Evolutionary conservation across 2,888 invertebrate species (phyloP).

Genomic region (Meteorus cinctellus): DNA sequence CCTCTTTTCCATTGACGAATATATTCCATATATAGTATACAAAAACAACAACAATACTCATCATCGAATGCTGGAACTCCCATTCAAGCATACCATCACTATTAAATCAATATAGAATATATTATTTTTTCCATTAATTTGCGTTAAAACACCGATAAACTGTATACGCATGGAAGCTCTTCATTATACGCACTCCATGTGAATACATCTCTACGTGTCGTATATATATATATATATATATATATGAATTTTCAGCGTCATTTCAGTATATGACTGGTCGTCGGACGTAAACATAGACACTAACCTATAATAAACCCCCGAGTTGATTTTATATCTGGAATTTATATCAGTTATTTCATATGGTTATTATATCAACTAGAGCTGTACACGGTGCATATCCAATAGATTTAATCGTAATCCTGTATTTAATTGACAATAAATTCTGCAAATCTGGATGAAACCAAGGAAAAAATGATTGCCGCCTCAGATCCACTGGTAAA

Average conservation of each 20-base stretch:
- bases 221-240: neutral
- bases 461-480: conserved; percentile 88
- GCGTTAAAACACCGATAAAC: too few species aligned
- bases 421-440: conserved; percentile 15
- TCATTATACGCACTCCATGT: too few species aligned
- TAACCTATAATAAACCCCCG: neutral
- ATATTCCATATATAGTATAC: too few species aligned
- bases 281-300: neutral
- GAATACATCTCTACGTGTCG: neutral
- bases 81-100: too few species aligned
- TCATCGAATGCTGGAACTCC: too few species aligned
- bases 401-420: neutral
- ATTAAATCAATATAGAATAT: too few species aligned
- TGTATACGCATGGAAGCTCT: too few species aligned
- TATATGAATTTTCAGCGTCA: conserved; percentile 34
- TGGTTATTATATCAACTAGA: neutral
- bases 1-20: too few species aligned
- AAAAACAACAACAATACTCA: too few species aligned
- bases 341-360: neutral
- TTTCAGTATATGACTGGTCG: conserved; percentile 50
- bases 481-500: conserved; percentile 91
- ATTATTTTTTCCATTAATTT: too few species aligned
- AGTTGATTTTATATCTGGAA: neutral
- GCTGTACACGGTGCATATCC: too few species aligned
- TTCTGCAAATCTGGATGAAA: conserved; percentile 91